phyloP scores from a whole-genome alignment of 2,888 invertebrate genomes.

The Plebejus melissa region DNA sequence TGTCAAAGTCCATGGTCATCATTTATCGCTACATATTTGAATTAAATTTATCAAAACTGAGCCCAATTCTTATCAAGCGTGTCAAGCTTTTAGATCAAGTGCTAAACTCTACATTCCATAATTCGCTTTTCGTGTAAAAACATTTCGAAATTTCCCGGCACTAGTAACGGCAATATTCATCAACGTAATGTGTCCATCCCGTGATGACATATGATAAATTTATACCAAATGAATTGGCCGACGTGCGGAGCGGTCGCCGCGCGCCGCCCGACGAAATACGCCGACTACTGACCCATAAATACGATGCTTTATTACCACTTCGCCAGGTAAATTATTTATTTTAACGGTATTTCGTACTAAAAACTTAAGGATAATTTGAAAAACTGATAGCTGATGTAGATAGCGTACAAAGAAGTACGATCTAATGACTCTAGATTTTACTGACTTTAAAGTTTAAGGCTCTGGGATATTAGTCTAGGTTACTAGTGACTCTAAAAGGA shows the following conservation, averaged over 20 bases:
- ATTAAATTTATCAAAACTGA: neutral
- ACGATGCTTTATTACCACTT: slow-evolving; percentile 1
- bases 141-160: slow-evolving; percentile 15
- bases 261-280: neutral
- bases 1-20: no score
- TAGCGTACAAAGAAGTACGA: neutral
- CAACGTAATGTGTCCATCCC: slow-evolving; percentile 32
- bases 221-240: slow-evolving; percentile 33
- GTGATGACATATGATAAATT: slow-evolving; percentile 36
- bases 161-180: slow-evolving; percentile 32
- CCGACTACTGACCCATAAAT: slow-evolving; percentile 20
- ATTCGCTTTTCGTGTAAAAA: neutral
- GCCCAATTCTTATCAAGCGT: neutral
- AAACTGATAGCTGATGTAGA: neutral
- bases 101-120: neutral
- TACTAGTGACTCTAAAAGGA: neutral
- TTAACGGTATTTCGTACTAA: neutral
- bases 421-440: neutral
- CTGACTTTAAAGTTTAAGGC: neutral
- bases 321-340: neutral
- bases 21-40: no score
- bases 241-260: slow-evolving; percentile 6
- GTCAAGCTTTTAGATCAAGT: no score
- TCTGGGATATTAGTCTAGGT: neutral
- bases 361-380: no score